These are phyloP conservation scores for Scytalopus superciliaris DNA, from an alignment of 2,113 vertebrate genomes.

Conservation along the genomic window DNA sequence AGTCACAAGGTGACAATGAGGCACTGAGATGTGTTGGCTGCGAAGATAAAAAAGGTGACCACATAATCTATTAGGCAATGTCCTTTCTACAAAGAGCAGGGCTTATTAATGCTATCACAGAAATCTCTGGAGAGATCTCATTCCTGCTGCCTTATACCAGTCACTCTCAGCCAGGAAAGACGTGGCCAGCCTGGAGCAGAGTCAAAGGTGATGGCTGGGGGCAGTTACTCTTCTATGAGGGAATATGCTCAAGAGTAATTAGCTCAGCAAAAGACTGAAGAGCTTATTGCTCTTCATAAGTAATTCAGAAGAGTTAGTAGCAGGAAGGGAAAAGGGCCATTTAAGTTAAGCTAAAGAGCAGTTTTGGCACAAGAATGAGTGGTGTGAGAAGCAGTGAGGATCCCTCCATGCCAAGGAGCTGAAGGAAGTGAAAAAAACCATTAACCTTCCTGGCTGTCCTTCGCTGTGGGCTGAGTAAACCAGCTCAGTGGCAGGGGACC, in stretches of 20 bases:
- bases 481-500: neutral
- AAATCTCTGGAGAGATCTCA: neutral
- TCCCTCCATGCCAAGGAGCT: neutral
- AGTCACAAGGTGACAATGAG: slow-evolving; percentile 18
- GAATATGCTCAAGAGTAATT: neutral
- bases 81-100: neutral
- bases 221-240: neutral
- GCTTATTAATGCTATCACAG: neutral
- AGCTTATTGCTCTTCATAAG: slow-evolving; percentile 32
- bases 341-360: slow-evolving; percentile 46
- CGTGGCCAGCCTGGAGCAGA: neutral
- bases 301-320: slow-evolving; percentile 43
- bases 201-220: neutral
- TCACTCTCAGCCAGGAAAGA: neutral
- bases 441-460: neutral
- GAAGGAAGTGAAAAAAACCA: neutral
- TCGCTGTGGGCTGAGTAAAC: neutral
- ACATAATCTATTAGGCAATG: slow-evolving; percentile 10
- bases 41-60: neutral
- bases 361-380: slow-evolving; percentile 16
- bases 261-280: slow-evolving; percentile 24
- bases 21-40: neutral
- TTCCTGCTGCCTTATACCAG: neutral
- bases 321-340: slow-evolving; percentile 30
- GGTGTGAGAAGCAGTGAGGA: neutral